Conservation (phyloP, 2,888 invertebrate genomes). For the Xestia c-nigrum region DNA sequence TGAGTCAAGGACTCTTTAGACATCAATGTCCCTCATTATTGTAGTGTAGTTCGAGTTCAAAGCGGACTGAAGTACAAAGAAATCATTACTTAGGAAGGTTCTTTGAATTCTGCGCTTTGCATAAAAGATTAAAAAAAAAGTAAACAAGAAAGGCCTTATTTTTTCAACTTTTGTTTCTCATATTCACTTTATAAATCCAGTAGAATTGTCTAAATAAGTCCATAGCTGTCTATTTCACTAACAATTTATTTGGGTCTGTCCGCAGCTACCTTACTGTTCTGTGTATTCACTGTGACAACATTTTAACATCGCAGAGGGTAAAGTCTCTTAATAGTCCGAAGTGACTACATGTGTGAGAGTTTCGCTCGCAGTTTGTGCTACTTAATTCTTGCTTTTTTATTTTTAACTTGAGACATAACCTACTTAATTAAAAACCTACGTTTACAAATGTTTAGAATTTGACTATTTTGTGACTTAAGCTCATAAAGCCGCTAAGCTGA, state of each 20-base stretch:
- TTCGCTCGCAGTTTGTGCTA: neutral
- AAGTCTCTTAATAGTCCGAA: constrained; percentile 26
- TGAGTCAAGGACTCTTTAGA: neutral
- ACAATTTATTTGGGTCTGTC: neutral
- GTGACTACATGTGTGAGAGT: constrained; percentile 4
- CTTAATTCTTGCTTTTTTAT: neutral
- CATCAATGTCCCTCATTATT: neutral
- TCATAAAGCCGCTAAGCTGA: too few relatives aligned
- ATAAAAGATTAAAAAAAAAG: neutral
- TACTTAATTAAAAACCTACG: neutral
- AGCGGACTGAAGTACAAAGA: neutral
- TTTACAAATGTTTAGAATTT: too few relatives aligned
- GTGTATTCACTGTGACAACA: neutral
- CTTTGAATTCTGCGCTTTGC: neutral
- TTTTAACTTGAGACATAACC: neutral
- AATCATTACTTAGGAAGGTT: neutral
- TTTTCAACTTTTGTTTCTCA: neutral
- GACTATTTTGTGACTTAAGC: too few relatives aligned
- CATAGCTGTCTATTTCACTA: neutral
- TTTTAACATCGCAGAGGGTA: neutral
- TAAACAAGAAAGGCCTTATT: neutral
- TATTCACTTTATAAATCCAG: neutral
- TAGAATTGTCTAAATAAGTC: neutral
- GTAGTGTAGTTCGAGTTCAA: too few relatives aligned
- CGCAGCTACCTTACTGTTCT: neutral